Evolutionary conservation across 2,113 vertebrate species (phyloP).

Genomic region (Craseonycteris thonglongyai): DNA sequence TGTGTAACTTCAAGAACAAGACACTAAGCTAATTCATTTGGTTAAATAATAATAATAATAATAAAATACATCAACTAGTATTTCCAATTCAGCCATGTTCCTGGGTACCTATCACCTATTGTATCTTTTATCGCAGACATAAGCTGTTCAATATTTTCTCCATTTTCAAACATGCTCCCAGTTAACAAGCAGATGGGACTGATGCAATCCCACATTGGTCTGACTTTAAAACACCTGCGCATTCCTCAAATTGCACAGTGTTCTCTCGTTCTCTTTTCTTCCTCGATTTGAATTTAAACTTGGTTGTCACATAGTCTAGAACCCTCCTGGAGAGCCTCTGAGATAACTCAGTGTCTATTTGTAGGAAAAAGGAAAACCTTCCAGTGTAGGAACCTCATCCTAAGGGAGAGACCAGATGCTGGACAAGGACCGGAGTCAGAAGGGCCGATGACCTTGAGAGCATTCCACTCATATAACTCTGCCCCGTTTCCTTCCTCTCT

Average conservation of each 20-base stretch:
- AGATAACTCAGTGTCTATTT: neutral
- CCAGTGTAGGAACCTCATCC: neutral
- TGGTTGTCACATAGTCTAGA: neutral
- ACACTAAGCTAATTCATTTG: neutral
- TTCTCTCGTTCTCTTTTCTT: neutral
- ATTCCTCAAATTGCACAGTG: neutral
- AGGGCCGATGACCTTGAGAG: rapidly evolving
- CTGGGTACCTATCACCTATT: neutral
- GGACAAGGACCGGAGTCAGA: neutral
- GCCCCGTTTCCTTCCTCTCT: rapidly evolving
- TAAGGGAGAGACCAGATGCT: neutral
- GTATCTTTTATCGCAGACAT: neutral
- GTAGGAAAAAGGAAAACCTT: neutral
- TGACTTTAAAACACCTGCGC: neutral
- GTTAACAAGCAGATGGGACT: neutral
- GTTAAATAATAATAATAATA: neutral
- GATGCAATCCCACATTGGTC: neutral
- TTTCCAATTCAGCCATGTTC: neutral
- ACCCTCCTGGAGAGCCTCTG: neutral
- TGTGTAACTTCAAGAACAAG: neutral
- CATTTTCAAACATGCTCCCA: neutral
- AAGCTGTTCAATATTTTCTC: neutral
- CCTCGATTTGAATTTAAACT: neutral
- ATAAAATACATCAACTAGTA: neutral
- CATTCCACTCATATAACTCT: neutral